Evolutionary conservation across 2,113 vertebrate species (phyloP), one percentile per base, ranked within the genome.

Genomic region (Athene cunicularia): DNA sequence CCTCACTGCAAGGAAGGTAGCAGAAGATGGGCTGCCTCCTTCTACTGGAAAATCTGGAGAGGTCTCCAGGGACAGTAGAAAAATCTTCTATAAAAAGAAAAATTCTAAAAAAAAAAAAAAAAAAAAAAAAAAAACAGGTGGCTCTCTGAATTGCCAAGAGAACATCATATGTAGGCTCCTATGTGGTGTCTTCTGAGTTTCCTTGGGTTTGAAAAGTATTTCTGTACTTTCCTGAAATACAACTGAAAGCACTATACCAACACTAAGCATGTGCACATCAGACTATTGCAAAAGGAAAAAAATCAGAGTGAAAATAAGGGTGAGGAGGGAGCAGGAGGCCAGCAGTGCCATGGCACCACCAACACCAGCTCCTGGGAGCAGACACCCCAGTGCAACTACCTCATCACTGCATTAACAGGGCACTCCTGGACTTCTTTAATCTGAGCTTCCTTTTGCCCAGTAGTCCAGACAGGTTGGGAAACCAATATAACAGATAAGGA

Each of bases 321-420:
- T 35, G 22, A 80, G 37, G 32, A 66, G 22, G 21, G 39, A 80
- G 30, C 17, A 67, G 59, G 23, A 58, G 9, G 17, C 33, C 1
- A 1, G 30, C 37, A 49, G 26, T 24, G 15, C 0, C 1, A 26
- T 35, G 33, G 47, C 28, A 64, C 22, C 28, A 32, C 35, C 3
- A 3, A 28, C 24, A 28, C 9, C 33, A 80, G 79, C 21, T 52
- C 72, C 56, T 43, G 68, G 9, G 10, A 50, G 5, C 5, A 17
- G 52, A 72, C 12, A 43, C 3, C 2, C 8, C 66, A 59, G 35
- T 1, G 1, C 32, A 56, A 7, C 21, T 4, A 5, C 28, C 37
- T 74, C 1, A 0, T 15, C 0, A 0, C 18, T 52, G 32, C 13
- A 12, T 28, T 71, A 47, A 24, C 6, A 60, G 35, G 62, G 17